Percentiles rank a stretch among this genome's conserved stretches.
These are phyloP conservation scores for Rhabdophis nuchalis DNA, from an alignment of 2,797 vertebrate genomes.

Conservation along the genomic window DNA sequence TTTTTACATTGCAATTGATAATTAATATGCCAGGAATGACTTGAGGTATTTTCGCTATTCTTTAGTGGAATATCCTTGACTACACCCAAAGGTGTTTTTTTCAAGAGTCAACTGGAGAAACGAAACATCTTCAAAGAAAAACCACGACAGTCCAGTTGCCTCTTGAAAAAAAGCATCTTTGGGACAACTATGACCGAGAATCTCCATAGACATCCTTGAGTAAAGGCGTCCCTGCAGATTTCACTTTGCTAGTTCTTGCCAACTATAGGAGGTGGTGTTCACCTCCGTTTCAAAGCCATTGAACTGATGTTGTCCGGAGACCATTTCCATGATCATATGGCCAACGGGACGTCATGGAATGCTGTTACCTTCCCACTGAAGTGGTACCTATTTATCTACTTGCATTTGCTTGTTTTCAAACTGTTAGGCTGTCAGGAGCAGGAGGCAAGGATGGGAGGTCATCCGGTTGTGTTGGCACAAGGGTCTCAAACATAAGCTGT, in stretches of 20 bases:
- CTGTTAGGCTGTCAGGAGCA: neutral
- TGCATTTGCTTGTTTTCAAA: neutral
- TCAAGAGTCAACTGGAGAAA: too few relatives aligned
- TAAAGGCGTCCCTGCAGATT: neutral
- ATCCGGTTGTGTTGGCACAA: fast-evolving
- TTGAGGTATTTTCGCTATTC: neutral
- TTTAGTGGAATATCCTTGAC: neutral
- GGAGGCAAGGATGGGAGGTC: neutral
- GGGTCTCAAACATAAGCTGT: neutral
- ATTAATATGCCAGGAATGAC: neutral
- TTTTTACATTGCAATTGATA: neutral
- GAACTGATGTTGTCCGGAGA: neutral
- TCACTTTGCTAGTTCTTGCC: neutral
- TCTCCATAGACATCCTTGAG: neutral
- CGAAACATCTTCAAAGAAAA: too few relatives aligned
- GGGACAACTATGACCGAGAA: too few relatives aligned
- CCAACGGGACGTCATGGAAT: neutral
- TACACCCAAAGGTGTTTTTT: too few relatives aligned
- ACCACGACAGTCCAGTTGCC: too few relatives aligned
- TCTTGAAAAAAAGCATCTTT: too few relatives aligned
- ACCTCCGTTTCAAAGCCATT: neutral
- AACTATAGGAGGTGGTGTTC: neutral
- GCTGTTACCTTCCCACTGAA: neutral
- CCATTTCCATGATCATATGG: neutral
- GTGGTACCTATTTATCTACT: neutral